Evolutionary conservation across 2,888 invertebrate genomes (phyloP).

Genomic region (Epistrophella euchroma): DNA sequence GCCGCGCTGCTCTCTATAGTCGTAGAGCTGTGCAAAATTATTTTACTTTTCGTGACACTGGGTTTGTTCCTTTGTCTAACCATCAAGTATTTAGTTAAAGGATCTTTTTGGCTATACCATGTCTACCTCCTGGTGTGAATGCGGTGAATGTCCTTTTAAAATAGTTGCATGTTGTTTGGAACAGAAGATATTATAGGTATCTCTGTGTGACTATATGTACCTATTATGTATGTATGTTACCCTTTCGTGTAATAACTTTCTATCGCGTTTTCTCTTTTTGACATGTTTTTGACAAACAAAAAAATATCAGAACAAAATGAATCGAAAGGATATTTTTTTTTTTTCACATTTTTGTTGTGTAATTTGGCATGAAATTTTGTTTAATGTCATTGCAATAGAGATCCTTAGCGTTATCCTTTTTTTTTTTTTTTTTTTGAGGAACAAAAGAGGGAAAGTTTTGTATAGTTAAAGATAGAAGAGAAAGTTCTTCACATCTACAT

Average conservation of each 20-base stretch:
- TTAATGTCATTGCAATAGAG: conserved; percentile 34
- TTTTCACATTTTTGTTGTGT: conserved; percentile 33
- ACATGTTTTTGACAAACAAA: conserved; percentile 70
- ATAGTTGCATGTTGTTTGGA: conserved; percentile 45
- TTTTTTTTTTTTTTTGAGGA: conserved; percentile 5
- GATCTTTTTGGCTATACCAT: neutral
- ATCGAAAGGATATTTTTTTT: conserved; percentile 23
- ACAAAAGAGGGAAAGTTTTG: conserved; percentile 20
- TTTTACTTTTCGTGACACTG: conserved; percentile 47
- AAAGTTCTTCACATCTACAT: conserved; percentile 15
- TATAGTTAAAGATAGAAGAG: conserved; percentile 24
- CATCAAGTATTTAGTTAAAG: neutral
- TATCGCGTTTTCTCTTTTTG: conserved; percentile 68
- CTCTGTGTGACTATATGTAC: neutral
- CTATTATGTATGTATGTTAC: conserved; percentile 32
- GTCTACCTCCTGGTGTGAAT: conserved; percentile 57
- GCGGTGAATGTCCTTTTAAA: conserved; percentile 72
- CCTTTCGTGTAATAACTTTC: conserved; percentile 71
- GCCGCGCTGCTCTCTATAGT: neutral
- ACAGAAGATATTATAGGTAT: neutral
- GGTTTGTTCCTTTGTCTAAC: conserved; percentile 40
- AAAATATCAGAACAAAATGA: conserved; percentile 35
- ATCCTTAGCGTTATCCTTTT: conserved; percentile 44
- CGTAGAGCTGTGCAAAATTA: conserved; percentile 25
- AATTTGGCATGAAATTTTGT: conserved; percentile 70